These are phyloP conservation scores for Melangyna quadrimaculata DNA, from an alignment of 2,888 invertebrate species.

Conservation along the genomic window DNA sequence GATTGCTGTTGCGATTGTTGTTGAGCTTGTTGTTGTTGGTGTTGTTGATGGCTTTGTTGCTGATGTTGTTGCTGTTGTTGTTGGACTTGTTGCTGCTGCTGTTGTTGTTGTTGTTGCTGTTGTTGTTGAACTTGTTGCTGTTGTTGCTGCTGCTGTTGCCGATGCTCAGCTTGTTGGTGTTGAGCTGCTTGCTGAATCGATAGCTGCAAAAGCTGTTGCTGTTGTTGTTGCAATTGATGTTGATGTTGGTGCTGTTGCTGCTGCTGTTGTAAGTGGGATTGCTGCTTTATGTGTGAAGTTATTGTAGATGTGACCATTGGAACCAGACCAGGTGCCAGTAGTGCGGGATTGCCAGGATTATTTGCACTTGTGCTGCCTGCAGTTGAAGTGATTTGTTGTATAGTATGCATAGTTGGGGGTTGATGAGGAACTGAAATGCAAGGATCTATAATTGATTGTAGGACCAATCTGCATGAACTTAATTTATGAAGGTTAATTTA, in stretches of 20 bases:
- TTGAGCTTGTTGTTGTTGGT: constrained; percentile 73
- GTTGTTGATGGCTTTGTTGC: constrained; percentile 73
- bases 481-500: too few relatives aligned
- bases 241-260: constrained; percentile 78
- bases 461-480: background rate
- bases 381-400: constrained; percentile 80
- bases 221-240: constrained; percentile 75
- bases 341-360: constrained; percentile 75
- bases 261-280: constrained; percentile 74
- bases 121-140: constrained; percentile 75
- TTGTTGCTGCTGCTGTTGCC: constrained; percentile 53
- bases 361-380: constrained; percentile 75
- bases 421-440: constrained; percentile 78
- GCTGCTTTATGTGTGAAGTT: constrained; percentile 79
- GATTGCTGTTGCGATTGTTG: constrained; percentile 75
- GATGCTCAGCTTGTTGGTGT: constrained; percentile 74
- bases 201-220: constrained; percentile 75
- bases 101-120: constrained; percentile 76
- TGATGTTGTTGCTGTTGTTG: constrained; percentile 73
- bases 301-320: constrained; percentile 80
- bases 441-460: constrained; percentile 1
- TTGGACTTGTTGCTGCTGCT: constrained; percentile 72
- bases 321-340: constrained; percentile 78
- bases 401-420: constrained; percentile 80
- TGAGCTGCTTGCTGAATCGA: constrained; percentile 77